A percentile compares a stretch with the other conserved stretches of the same genome.
Evolutionary conservation across 2,113 vertebrate species (phyloP).

Genomic region (Balaeniceps rex): DNA sequence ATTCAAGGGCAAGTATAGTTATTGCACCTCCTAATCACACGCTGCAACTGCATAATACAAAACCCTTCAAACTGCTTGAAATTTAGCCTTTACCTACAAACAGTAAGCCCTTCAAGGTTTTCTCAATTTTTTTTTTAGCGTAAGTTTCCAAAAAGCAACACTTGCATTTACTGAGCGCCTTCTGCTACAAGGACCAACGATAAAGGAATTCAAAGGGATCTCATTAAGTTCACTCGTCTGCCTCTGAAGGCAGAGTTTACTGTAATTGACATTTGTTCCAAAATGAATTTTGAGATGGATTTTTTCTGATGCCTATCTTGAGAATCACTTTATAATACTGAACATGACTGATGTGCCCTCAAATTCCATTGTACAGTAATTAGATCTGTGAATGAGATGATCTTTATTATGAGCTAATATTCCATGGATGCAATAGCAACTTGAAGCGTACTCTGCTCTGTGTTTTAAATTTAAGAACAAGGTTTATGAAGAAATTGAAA

Average conservation of each 20-base stretch:
- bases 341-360: not conserved
- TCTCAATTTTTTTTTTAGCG: not conserved
- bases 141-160: not conserved
- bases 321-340: not conserved
- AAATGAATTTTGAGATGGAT: not conserved
- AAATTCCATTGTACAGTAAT: not conserved
- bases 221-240: not conserved
- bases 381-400: not conserved
- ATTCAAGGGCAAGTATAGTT: not conserved
- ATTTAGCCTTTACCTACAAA: not conserved
- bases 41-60: not conserved
- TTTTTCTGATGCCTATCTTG: not conserved
- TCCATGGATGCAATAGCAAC: rapidly evolving
- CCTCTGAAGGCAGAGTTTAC: not conserved
- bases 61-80: not conserved
- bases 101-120: not conserved
- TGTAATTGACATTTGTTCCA: rapidly evolving
- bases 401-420: not conserved
- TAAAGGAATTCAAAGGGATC: not conserved
- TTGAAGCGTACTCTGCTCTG: rapidly evolving
- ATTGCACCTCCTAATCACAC: not conserved
- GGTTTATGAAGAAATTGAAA: rapidly evolving
- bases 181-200: not conserved
- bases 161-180: not conserved
- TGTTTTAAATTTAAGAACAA: not conserved